Percentiles rank a stretch among this genome's conserved stretches.
phyloP scores from a whole-genome alignment of 2,113 vertebrate genomes.

The Paradisaea rubra region DNA sequence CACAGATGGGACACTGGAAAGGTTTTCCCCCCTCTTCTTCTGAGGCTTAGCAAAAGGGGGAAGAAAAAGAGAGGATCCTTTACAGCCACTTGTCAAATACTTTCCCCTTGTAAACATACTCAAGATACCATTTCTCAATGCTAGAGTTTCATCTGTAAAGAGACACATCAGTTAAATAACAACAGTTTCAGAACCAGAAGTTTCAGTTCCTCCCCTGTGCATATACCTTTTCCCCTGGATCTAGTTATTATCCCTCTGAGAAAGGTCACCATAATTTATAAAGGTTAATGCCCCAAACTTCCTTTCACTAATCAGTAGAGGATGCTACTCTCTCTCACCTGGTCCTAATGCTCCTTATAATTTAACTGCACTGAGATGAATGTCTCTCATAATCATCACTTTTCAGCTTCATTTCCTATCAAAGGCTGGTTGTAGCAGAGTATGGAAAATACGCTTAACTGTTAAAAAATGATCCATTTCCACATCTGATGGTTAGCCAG shows the following conservation, averaged over 20 bases:
- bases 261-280: slow-evolving; percentile 35
- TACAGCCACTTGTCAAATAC: neutral
- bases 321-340: slow-evolving; percentile 44
- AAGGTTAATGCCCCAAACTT: slow-evolving; percentile 34
- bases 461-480: slow-evolving; percentile 23
- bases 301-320: slow-evolving; percentile 33
- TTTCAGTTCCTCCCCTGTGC: neutral
- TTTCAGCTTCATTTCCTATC: slow-evolving; percentile 32
- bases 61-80: slow-evolving; percentile 33
- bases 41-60: slow-evolving; percentile 77
- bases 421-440: neutral
- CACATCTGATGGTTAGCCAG: neutral
- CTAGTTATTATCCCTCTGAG: neutral
- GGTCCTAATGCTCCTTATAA: slow-evolving; percentile 1
- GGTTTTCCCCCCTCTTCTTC: slow-evolving; percentile 97
- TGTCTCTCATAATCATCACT: slow-evolving; percentile 26
- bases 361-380: slow-evolving; percentile 25
- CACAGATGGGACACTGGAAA: slow-evolving; percentile 98
- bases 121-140: neutral
- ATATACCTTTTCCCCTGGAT: neutral
- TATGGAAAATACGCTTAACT: neutral
- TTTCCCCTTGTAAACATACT: neutral
- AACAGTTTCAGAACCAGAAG: neutral
- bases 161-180: neutral
- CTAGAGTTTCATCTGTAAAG: neutral